Evolutionary conservation across 2,113 vertebrate genomes (phyloP).

Genomic region (Chunga burmeisteri): DNA sequence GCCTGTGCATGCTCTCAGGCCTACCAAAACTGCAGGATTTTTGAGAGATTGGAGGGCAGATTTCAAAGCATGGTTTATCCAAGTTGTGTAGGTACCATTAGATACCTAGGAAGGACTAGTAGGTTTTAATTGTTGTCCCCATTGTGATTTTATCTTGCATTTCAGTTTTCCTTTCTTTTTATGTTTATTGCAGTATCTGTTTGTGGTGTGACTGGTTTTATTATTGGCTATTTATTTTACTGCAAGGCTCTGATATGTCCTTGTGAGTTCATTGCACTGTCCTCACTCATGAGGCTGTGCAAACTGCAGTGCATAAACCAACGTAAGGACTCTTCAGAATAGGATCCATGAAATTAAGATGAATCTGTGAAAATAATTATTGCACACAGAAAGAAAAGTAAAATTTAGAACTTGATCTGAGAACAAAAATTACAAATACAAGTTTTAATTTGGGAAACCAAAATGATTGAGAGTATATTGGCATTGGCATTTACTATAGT

Average conservation of each 20-base stretch:
- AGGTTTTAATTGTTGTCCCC: not conserved
- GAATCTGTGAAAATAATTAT: not conserved
- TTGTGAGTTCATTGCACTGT: not conserved
- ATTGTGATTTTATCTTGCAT: not conserved
- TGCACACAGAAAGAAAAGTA: not conserved
- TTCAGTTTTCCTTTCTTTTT: not conserved
- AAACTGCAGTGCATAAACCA: not conserved
- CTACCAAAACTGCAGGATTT: rapidly evolving
- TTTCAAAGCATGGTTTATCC: not conserved
- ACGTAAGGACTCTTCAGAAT: not conserved
- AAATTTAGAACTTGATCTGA: not conserved
- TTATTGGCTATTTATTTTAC: not conserved
- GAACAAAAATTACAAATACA: not conserved
- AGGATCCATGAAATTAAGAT: not conserved
- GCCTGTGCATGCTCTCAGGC: not conserved
- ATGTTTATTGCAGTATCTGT: not conserved
- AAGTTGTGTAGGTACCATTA: not conserved
- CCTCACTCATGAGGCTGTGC: not conserved
- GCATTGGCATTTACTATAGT: not conserved
- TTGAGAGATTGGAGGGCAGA: not conserved
- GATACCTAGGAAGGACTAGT: not conserved
- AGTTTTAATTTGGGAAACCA: not conserved
- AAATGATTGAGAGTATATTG: constrained; percentile 1
- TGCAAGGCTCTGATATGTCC: not conserved
- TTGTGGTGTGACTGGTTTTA: not conserved